Evolutionary conservation across 2,888 invertebrate species (phyloP).

Genomic region (Chymomyza caudatula): DNA sequence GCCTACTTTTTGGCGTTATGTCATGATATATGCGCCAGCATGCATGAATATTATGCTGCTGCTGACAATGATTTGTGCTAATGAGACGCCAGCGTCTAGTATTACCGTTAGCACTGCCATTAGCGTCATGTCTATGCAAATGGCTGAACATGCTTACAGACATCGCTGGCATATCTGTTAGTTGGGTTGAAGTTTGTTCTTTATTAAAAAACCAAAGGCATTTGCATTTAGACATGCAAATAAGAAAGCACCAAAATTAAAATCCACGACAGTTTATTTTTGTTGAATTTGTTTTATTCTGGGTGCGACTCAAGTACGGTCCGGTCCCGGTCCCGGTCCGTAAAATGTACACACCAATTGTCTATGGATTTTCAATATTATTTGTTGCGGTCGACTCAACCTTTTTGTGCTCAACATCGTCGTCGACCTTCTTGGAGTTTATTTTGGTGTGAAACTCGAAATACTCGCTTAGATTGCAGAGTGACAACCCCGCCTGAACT

Average conservation of each 20-base stretch:
- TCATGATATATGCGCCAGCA: conserved; percentile 40
- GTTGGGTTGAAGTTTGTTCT: conserved; percentile 55
- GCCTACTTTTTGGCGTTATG: conserved; percentile 17
- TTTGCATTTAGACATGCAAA: conserved; percentile 57
- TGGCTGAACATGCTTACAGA: conserved; percentile 32
- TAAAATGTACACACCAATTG: conserved; percentile 62
- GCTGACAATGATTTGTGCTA: conserved; percentile 59
- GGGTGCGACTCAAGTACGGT: conserved; percentile 63
- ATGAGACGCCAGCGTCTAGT: conserved; percentile 42
- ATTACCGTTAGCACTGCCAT: conserved; percentile 20
- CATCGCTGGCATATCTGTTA: conserved; percentile 2
- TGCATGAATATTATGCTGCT: conserved; percentile 10
- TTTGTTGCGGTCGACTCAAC: conserved; percentile 55
- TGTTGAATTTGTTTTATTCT: conserved; percentile 69
- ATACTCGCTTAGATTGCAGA: conserved; percentile 20
- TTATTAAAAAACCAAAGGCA: conserved; percentile 44
- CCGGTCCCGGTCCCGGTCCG: conserved; percentile 44
- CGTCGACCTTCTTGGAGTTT: conserved; percentile 1
- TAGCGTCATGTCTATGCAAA: conserved; percentile 31
- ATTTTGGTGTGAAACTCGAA: conserved; percentile 9
- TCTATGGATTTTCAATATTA: conserved; percentile 71
- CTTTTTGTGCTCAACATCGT: background rate
- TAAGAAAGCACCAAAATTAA: conserved; percentile 45
- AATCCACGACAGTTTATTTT: conserved; percentile 66
- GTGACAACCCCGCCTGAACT: conserved; percentile 21